Percentiles rank a stretch among this genome's conserved stretches.
These are phyloP conservation scores for Semotilus atromaculatus DNA, from an alignment of 2,797 vertebrate species.

Conservation along the genomic window DNA sequence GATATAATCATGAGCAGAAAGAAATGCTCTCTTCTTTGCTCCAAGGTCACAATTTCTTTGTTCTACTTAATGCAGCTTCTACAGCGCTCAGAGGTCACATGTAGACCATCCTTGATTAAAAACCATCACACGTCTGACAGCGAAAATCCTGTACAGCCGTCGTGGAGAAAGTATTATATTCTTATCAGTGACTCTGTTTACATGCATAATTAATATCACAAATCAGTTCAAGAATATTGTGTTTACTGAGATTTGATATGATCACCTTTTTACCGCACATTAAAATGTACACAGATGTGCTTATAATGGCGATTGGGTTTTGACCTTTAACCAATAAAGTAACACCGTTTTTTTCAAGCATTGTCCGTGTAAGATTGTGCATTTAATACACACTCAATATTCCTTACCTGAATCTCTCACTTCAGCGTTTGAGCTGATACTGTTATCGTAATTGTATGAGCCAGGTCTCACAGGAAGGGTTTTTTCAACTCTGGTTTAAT, in stretches of 20 bases:
- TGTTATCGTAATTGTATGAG: neutral
- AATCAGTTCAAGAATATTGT: neutral
- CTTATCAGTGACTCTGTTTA: neutral
- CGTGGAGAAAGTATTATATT: conserved; percentile 15
- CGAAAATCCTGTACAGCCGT: neutral
- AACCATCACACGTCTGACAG: conserved; percentile 19
- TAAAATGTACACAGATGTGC: neutral
- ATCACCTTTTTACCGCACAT: neutral
- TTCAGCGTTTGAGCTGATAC: conserved; percentile 4
- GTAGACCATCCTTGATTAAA: conserved; percentile 27
- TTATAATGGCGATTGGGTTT: neutral
- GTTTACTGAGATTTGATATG: neutral
- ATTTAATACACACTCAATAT: neutral
- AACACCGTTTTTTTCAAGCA: neutral
- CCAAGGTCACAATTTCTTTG: neutral
- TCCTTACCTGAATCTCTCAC: conserved; percentile 7
- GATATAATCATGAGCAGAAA: neutral
- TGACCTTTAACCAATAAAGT: neutral
- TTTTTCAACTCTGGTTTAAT: neutral
- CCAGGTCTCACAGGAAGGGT: neutral
- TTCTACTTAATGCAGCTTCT: conserved; percentile 7
- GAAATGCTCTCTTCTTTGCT: neutral
- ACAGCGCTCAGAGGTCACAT: conserved; percentile 4
- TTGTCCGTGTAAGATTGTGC: neutral
- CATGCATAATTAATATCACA: neutral